These are phyloP conservation scores for Chanos chanos DNA, from an alignment of 2,797 vertebrate genomes.

Conservation along the genomic window DNA sequence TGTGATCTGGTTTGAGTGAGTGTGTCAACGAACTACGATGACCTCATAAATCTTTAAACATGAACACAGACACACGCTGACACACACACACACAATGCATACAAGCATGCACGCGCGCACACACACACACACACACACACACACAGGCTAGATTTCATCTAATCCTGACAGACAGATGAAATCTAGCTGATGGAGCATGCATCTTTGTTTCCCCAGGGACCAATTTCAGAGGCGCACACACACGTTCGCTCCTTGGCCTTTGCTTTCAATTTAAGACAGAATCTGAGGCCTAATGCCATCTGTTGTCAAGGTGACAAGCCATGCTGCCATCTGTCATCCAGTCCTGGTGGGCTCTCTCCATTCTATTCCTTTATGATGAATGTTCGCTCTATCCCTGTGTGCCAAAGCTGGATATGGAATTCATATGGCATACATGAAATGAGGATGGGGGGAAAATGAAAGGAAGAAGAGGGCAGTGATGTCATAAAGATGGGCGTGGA, in stretches of 20 bases:
- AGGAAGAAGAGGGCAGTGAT: too few species aligned
- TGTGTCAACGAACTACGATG: constrained; percentile 10
- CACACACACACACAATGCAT: background rate
- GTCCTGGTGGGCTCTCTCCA: background rate
- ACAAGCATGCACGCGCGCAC: background rate
- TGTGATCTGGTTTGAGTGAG: constrained; percentile 11
- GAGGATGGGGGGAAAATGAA: too few species aligned
- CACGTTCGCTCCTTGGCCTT: constrained; percentile 53
- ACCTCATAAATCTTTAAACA: constrained; percentile 42
- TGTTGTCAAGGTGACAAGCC: constrained; percentile 61
- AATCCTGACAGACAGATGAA: constrained; percentile 34
- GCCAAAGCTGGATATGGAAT: too few species aligned
- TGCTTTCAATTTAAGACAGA: constrained; percentile 60
- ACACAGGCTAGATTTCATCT: background rate
- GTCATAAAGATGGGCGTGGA: too few species aligned
- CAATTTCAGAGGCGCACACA: constrained; percentile 62
- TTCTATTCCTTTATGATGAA: constrained; percentile 11
- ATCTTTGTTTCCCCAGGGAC: constrained; percentile 58
- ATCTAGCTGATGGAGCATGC: constrained; percentile 36
- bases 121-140: background rate
- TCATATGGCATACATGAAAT: too few species aligned
- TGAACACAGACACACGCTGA: background rate
- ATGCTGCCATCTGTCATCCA: constrained; percentile 51
- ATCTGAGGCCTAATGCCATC: constrained; percentile 50
- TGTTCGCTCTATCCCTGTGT: background rate